These are phyloP conservation scores for Syrrhaptes paradoxus DNA, from an alignment of 2,113 vertebrate genomes.

Conservation along the genomic window DNA sequence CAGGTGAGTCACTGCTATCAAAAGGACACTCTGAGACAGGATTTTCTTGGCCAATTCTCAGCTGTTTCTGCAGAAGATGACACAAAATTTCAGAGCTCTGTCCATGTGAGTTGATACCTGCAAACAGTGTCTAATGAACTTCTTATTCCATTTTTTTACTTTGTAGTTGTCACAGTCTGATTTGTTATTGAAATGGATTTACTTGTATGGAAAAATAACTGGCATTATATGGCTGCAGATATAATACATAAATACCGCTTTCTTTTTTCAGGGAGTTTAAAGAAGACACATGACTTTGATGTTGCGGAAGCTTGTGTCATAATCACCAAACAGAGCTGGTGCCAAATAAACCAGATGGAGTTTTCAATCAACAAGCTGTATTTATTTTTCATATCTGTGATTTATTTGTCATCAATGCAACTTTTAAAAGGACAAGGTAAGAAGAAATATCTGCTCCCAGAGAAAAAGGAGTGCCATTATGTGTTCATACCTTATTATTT, in stretches of 20 bases:
- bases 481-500: not conserved
- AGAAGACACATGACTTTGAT: not conserved
- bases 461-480: not conserved
- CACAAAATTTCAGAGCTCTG: not conserved
- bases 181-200: not conserved
- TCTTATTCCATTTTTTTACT: not conserved
- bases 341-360: conserved; percentile 50
- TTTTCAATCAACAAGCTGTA: conserved; percentile 28
- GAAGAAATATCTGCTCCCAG: not conserved
- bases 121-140: not conserved
- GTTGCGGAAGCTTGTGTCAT: not conserved
- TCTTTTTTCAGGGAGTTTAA: not conserved
- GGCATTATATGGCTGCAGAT: not conserved
- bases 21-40: not conserved
- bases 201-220: not conserved
- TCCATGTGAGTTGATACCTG: not conserved
- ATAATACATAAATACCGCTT: not conserved
- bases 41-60: not conserved
- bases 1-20: not conserved
- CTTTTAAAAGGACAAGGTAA: conserved; percentile 7
- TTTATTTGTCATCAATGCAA: conserved; percentile 18
- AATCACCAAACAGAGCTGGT: not conserved
- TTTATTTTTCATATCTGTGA: conserved; percentile 36
- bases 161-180: not conserved
- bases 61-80: not conserved